Conservation (phyloP, 2,888 invertebrate genomes). For the Palloptera scutellata region DNA sequence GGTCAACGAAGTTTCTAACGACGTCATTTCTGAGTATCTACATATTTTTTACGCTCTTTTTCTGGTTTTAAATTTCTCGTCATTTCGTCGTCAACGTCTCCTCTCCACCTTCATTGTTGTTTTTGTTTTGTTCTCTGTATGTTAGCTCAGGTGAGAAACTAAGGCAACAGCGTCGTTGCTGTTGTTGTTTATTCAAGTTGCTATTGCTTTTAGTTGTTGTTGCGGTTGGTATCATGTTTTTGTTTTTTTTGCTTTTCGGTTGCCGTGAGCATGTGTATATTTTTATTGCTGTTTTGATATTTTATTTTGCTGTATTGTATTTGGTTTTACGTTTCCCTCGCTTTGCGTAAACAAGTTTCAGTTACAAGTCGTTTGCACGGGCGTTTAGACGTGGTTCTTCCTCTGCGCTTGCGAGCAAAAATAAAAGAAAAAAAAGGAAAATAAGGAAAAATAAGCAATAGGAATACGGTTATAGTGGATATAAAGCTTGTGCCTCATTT, state of each 20-base stretch:
- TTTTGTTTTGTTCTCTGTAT: neutral
- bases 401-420: neutral
- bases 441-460: neutral
- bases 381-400: slow-evolving; percentile 48
- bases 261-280: no score
- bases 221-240: slow-evolving; percentile 6
- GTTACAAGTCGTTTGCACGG: slow-evolving; percentile 51
- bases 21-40: neutral
- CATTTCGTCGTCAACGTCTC: no score
- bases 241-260: no score
- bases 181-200: slow-evolving; percentile 32
- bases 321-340: slow-evolving; percentile 11
- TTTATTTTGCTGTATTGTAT: slow-evolving; percentile 13
- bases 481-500: no score
- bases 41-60: no score
- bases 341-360: slow-evolving; percentile 53
- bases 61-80: no score
- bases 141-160: slow-evolving; percentile 44
- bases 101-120: neutral
- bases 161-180: neutral
- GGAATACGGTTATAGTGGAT: neutral
- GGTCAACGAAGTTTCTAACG: no score
- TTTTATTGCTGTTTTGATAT: neutral
- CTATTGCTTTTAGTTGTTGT: slow-evolving; percentile 24
- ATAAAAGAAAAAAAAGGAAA: neutral